A percentile compares a stretch with the other conserved stretches of the same genome.
phyloP scores from a whole-genome alignment of 2,113 vertebrate genomes.

The Panurus biarmicus region DNA sequence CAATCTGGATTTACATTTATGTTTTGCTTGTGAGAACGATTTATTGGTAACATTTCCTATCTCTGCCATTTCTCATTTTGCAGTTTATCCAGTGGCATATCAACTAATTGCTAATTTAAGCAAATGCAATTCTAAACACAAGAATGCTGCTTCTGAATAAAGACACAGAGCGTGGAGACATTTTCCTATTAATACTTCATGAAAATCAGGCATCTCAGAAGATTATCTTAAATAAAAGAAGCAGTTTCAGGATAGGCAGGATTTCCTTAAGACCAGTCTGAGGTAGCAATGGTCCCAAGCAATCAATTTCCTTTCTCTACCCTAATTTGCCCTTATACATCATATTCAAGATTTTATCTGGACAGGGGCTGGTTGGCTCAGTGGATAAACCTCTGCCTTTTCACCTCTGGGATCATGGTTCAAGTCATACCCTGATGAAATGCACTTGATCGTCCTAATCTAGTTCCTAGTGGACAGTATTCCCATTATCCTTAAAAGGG shows the following conservation, averaged over 20 bases:
- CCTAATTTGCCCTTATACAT: conserved; percentile 65
- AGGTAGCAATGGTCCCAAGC: not conserved
- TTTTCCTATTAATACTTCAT: not conserved
- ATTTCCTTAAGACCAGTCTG: not conserved
- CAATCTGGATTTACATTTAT: not conserved
- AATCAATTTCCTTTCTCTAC: conserved; percentile 48
- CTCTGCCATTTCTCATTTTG: not conserved
- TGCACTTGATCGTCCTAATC: conserved; percentile 69
- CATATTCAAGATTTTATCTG: conserved; percentile 67
- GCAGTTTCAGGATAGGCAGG: not conserved
- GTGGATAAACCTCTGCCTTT: conserved; percentile 70
- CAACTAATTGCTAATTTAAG: not conserved
- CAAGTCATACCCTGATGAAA: conserved; percentile 71
- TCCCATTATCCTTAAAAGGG: conserved; percentile 72
- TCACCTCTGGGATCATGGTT: conserved; percentile 68
- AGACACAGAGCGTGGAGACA: not conserved
- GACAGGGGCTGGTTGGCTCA: conserved; percentile 60
- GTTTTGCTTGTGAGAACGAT: not conserved
- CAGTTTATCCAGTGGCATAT: not conserved
- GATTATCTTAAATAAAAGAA: not conserved
- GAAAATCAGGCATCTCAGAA: not conserved
- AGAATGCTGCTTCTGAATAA: not conserved
- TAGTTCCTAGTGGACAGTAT: conserved; percentile 70
- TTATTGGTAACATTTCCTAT: not conserved
- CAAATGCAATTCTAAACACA: not conserved